A percentile compares a stretch with the other conserved stretches of the same genome.
These are phyloP conservation scores for Holacanthus passer DNA, from an alignment of 2,113 vertebrate genomes.

Conservation along the genomic window DNA sequence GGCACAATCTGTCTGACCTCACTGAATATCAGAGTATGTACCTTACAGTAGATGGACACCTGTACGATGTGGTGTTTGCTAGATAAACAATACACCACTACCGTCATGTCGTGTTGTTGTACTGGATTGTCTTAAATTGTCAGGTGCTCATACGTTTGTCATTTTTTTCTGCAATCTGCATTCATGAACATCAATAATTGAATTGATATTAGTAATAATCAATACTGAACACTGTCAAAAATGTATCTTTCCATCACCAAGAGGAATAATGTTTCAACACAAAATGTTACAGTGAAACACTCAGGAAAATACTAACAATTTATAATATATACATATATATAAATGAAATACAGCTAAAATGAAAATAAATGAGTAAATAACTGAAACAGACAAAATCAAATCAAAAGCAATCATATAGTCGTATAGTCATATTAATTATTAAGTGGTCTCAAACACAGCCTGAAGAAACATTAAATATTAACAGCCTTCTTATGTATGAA, in stretches of 20 bases:
- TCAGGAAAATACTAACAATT: background rate
- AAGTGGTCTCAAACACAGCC: background rate
- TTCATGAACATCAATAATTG: too few relatives aligned
- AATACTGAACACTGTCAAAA: background rate
- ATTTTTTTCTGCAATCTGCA: background rate
- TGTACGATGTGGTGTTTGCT: background rate
- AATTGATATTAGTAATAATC: background rate
- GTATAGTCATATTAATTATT: background rate
- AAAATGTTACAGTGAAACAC: background rate
- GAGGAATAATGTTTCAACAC: background rate
- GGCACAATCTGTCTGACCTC: constrained; percentile 39
- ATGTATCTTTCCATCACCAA: background rate
- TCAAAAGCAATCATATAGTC: background rate
- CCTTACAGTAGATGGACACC: background rate
- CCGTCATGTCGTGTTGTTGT: background rate
- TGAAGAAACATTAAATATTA: background rate
- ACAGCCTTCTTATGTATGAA: background rate
- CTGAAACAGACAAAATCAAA: too few relatives aligned
- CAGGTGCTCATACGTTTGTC: background rate
- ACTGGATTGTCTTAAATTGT: background rate
- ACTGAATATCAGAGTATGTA: constrained; percentile 14
- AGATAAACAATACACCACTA: background rate
- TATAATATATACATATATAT: background rate
- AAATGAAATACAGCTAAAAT: background rate
- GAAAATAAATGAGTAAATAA: background rate